Percentiles rank a stretch among this genome's conserved stretches.
These are phyloP conservation scores for Plectropomus leopardus DNA, from an alignment of 2,113 vertebrate species.

Conservation along the genomic window DNA sequence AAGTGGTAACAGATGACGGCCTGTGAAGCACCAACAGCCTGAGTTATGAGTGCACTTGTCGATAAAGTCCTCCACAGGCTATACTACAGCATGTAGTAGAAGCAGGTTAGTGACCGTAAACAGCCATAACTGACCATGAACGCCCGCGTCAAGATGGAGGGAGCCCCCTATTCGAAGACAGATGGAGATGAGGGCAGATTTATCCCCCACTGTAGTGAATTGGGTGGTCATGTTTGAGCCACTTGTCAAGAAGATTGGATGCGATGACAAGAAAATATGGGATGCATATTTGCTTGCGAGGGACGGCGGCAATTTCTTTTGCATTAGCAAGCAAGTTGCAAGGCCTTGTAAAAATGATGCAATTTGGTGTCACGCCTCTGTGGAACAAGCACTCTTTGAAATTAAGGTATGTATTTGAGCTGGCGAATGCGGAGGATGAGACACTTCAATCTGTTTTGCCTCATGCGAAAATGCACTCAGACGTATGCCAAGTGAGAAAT, in stretches of 20 bases:
- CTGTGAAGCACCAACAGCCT: constrained; percentile 46
- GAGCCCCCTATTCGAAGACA: constrained; percentile 38
- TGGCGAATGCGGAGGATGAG: constrained; percentile 18
- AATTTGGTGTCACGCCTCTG: constrained; percentile 53
- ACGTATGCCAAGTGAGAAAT: constrained; percentile 24
- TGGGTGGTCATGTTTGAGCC: constrained; percentile 58
- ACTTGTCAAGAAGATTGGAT: constrained; percentile 66
- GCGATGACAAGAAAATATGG: constrained; percentile 56
- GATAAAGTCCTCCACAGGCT: constrained; percentile 67
- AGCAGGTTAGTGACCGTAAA: constrained; percentile 56
- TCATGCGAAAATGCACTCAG: constrained; percentile 23
- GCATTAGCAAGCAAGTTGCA: constrained; percentile 50
- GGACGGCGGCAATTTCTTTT: constrained; percentile 41
- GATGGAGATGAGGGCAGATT: constrained; percentile 43
- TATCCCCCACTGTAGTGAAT: constrained; percentile 50
- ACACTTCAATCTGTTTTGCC: constrained; percentile 50
- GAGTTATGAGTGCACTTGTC: constrained; percentile 72
- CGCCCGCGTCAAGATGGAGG: constrained; percentile 24
- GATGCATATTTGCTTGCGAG: constrained; percentile 42
- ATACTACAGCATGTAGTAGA: constrained; percentile 36
- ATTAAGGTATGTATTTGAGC: constrained; percentile 32
- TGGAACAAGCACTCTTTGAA: constrained; percentile 45
- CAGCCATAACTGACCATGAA: constrained; percentile 63
- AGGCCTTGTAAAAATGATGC: constrained; percentile 62
- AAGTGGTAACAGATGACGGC: constrained; percentile 74